A percentile compares a stretch with the other conserved stretches of the same genome.
Evolutionary conservation across 2,888 invertebrate genomes (phyloP).

Genomic region (Geophilus truncorum): DNA sequence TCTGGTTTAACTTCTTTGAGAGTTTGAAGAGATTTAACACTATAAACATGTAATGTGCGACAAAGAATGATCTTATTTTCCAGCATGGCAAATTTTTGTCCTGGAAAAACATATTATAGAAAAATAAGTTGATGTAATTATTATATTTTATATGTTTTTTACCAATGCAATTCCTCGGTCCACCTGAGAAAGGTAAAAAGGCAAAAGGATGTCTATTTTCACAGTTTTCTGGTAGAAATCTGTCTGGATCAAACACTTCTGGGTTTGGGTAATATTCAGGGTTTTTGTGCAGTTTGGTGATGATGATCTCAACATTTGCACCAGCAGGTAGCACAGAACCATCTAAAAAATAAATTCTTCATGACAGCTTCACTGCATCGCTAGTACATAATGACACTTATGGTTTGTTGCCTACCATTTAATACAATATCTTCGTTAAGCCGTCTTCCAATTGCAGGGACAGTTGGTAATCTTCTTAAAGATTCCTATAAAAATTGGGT

Average conservation of each 20-base stretch:
- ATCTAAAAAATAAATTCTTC: not conserved
- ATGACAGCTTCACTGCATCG: not conserved
- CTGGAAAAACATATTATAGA: no score
- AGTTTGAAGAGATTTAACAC: not conserved
- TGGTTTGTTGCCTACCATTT: not conserved
- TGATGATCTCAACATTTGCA: not conserved
- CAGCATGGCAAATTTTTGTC: not conserved
- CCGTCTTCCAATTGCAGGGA: no score
- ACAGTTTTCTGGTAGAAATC: not conserved
- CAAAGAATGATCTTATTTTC: not conserved
- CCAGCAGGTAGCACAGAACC: not conserved
- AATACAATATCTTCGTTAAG: not conserved
- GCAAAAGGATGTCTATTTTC: not conserved
- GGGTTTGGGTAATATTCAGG: not conserved
- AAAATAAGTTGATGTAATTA: no score
- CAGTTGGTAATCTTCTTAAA: not conserved
- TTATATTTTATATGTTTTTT: not conserved
- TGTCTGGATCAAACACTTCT: not conserved
- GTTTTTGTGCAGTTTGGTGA: not conserved
- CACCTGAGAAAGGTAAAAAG: not conserved
- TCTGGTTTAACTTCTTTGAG: not conserved
- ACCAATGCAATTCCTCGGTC: not conserved
- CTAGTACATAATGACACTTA: no score
- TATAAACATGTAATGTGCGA: not conserved
- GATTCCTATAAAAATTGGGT: not conserved